Conservation (phyloP, 64 coral and sea anemone genomes). For the Catalaphyllia jardinei region DNA sequence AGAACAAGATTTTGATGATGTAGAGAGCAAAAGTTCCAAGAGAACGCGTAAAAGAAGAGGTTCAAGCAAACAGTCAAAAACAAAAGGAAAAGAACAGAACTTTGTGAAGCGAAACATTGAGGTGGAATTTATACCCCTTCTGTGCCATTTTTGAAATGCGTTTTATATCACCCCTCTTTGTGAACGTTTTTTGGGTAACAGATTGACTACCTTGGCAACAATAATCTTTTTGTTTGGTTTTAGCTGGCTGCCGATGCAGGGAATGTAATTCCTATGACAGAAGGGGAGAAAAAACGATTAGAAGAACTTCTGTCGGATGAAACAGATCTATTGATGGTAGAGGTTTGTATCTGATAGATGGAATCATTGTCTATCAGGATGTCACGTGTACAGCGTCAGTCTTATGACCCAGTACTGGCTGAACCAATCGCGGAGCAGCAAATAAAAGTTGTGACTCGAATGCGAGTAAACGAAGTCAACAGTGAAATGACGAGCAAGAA, state of each 20-base stretch:
- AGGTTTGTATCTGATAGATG: constrained; percentile 18
- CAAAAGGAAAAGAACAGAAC: constrained; percentile 58
- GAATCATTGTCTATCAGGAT: too few species aligned
- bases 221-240: background rate
- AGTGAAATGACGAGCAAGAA: too few species aligned
- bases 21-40: constrained; percentile 8
- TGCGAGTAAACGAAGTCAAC: too few species aligned
- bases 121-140: background rate
- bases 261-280: constrained; percentile 93
- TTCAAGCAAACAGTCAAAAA: constrained; percentile 33
- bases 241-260: constrained; percentile 93
- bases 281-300: constrained; percentile 83
- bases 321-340: constrained; percentile 73
- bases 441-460: too few species aligned
- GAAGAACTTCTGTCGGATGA: constrained; percentile 81
- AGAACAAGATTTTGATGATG: constrained; percentile 32
- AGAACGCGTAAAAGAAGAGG: constrained; percentile 4
- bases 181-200: too few species aligned
- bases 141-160: background rate
- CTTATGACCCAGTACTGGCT: too few species aligned
- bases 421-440: too few species aligned
- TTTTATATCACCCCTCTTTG: background rate
- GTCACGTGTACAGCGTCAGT: too few species aligned
- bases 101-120: constrained; percentile 93
- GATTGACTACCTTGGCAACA: too few species aligned